Evolutionary conservation across 2,113 vertebrate species (phyloP), one percentile per base, ranked within the genome.

Genomic region (Alligator sinensis): DNA sequence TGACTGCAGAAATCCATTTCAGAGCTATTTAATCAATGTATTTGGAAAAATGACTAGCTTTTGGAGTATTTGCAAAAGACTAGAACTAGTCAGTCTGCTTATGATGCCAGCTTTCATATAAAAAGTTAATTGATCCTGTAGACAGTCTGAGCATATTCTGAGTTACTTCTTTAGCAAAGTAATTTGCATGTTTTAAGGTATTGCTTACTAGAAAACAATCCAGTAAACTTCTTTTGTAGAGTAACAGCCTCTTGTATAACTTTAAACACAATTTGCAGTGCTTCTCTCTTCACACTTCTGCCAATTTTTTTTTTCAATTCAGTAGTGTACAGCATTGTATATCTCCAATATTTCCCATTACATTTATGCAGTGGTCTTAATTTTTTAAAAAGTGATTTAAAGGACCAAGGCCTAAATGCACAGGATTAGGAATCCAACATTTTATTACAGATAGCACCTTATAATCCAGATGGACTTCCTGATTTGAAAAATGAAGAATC

Each of bases 131-230:
- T 96, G 79, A 89, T 87, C 87, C 80, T 70, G 76, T 84, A 88
- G 87, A 84, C 86, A 93, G 84, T 93, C 84, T 88, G 89, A 94
- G 66, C 63, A 25, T 96, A 96, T 96, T 93, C 91, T 68, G 81
- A 97, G 84, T 95, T 95, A 86, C 87, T 0, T 21, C 82, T 68
- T 96, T 97, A 96, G 95, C 90, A 88, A 91, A 94, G 84, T 96
- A 64, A 96, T 97, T 97, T 96, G 94, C 94, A 96, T 96, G 90
- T 92, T 93, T 96, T 94, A 93, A 94, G 96, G 87, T 92, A 38
- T 88, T 94, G 74, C 92, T 95, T 90, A 58, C 95, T 95, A 91
- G 90, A 92, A 94, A 85, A 91, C 77, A 92, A 72, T 85, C 82
- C 88, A 87, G 90, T 80, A 76, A 90, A 88, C 2, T 5, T n/a